Base-by-base conservation (phyloP, 2,888 invertebrate genomes). In the Hoplodrina blanda region DNA sequence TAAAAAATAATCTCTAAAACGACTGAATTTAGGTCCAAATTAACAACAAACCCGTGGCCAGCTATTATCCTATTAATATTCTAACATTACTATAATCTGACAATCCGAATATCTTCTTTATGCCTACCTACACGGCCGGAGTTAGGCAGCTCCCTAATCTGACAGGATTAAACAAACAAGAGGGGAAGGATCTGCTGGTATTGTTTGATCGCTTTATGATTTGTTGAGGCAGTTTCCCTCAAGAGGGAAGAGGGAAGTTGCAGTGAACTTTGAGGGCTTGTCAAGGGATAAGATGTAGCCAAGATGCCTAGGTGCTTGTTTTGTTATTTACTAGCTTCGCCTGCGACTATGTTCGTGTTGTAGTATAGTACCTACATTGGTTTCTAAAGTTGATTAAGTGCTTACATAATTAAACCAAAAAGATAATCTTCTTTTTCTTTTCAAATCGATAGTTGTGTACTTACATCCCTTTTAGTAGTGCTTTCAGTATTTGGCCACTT, bases 141-240 rank as follows among this genome's bases (percentile, higher is more conserved):
- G 66, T 62, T 62, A 49, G 57, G 25, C 10, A 61, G 30, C 19
- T 44, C 19, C 49, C 11, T 62, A 69, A 71, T 67, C 73, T 65
- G 55, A 37, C 59, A 69, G 67, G 72, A 66, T 82, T 81, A 62
- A 63, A 73, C 66, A 80, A 84, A 85, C 70, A 77, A 73, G 69
- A 63, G 50, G 37, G 8, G 52, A 63, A 63, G 57, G 80, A 76
- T 76, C 53, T 37, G n/a, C 8, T 25, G 65, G 50, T 68, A 76
- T 76, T 80, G 79, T 79, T 76, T 78, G 85, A 85, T 84, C 81
- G 79, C 71, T 84, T 83, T 83, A 81, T 78, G 73, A 84, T 84
- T 83, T 76, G 83, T 82, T 74, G 60, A 65, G 76, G 76, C 72
- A 65, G 70, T 67, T 57, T 37, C 46, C 49, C 75, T 73, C 69